Evolutionary conservation across 2,888 invertebrate species (phyloP).

Genomic region (Hemicrepidius hirtus): DNA sequence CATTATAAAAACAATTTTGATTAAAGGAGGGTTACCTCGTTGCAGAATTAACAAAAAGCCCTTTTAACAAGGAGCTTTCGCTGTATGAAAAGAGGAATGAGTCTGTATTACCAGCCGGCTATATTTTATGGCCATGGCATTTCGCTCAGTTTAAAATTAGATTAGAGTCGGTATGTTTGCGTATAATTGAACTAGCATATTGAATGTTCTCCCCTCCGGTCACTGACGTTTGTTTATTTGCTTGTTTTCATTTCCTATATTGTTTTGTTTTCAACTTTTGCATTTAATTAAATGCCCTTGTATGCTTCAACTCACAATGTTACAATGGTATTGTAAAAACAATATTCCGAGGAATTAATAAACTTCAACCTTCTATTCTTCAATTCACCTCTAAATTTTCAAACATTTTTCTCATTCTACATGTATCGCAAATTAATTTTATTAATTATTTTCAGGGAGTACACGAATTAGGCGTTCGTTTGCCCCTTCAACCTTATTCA

Average conservation of each 20-base stretch:
- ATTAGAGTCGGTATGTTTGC: constrained; percentile 50
- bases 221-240: constrained; percentile 47
- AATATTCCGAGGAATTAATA: constrained; percentile 5
- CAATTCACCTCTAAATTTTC: no score
- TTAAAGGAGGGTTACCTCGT: constrained; percentile 13
- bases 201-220: constrained; percentile 48
- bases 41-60: constrained; percentile 25
- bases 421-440: no score
- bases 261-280: constrained; percentile 37
- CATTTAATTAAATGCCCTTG: constrained; percentile 38
- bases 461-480: constrained; percentile 72
- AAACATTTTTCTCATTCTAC: no score
- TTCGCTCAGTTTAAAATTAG: constrained; percentile 52
- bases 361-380: not conserved
- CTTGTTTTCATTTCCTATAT: constrained; percentile 47
- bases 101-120: constrained; percentile 15
- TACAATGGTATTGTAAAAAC: constrained; percentile 2
- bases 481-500: constrained; percentile 74
- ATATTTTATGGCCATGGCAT: constrained; percentile 41
- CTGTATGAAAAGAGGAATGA: constrained; percentile 26
- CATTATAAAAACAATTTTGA: constrained; percentile 16
- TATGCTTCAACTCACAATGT: not conserved
- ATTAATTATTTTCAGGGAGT: constrained; percentile 69
- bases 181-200: constrained; percentile 52
- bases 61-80: constrained; percentile 24